phyloP scores from a whole-genome alignment of 2,797 vertebrate species.

The Melopsittacus undulatus region DNA sequence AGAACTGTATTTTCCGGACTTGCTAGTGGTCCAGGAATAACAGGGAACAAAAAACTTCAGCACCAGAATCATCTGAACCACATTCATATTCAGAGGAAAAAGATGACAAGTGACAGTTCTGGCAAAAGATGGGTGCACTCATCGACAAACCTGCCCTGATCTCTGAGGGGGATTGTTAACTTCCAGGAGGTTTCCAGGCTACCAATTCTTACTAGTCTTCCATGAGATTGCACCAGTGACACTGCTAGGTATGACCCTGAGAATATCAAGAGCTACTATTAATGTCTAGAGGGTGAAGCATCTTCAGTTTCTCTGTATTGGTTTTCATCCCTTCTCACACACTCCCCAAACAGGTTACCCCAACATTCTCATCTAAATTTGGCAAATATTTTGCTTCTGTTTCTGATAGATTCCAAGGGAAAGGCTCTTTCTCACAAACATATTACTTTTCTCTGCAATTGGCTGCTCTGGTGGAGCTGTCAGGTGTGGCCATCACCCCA shows the following conservation, averaged over 20 bases:
- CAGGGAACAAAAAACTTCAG: not conserved
- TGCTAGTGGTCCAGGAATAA: not conserved
- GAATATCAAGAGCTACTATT: not conserved
- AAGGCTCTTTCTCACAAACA: not conserved
- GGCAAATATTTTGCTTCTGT: not conserved
- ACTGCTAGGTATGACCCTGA: not conserved
- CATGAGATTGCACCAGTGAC: not conserved
- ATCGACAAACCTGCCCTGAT: not conserved
- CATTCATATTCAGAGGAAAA: fast-evolving
- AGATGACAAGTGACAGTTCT: not conserved
- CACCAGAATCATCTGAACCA: not conserved
- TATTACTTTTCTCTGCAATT: not conserved
- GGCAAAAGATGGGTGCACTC: not conserved
- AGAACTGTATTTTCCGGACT: not conserved
- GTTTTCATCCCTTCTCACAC: not conserved
- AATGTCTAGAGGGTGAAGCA: not conserved
- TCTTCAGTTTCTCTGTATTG: not conserved
- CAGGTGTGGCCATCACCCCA: not conserved
- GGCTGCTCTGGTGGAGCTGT: not conserved
- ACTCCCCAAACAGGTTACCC: fast-evolving
- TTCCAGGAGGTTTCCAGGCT: not conserved
- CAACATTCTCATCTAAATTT: not conserved
- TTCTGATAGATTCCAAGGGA: not conserved
- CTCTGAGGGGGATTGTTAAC: not conserved
- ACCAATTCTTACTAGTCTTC: not conserved